Percentiles rank a stretch among this genome's conserved stretches.
Conservation (phyloP, 2,888 invertebrate species). For the Eutolmus rufibarbis region DNA sequence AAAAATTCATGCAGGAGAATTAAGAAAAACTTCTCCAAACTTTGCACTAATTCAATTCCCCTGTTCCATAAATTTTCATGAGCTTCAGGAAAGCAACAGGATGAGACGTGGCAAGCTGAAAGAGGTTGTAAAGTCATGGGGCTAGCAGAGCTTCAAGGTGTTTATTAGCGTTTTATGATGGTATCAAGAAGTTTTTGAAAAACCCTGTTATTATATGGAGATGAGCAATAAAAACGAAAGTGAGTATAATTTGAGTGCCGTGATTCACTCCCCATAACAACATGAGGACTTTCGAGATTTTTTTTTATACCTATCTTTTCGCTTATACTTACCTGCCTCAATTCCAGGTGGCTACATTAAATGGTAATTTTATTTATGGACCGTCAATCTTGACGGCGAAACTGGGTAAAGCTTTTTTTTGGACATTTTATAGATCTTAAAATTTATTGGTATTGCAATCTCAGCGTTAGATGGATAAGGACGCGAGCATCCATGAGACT, state of each 20-base stretch:
- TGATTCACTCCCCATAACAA: neutral
- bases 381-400: neutral
- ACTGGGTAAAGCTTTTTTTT: neutral
- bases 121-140: neutral
- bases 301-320: neutral
- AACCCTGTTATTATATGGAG: slow-evolving; percentile 8
- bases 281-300: neutral
- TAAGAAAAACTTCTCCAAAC: slow-evolving; percentile 9
- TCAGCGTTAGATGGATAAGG: neutral
- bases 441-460: neutral
- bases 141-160: neutral
- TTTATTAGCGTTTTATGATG: slow-evolving; percentile 14
- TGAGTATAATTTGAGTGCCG: slow-evolving; percentile 8
- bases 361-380: neutral
- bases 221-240: neutral
- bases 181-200: slow-evolving; percentile 2
- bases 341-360: neutral
- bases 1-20: slow-evolving; percentile 23
- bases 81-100: neutral
- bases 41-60: slow-evolving; percentile 7
- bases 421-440: neutral
- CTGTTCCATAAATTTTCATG: slow-evolving; percentile 22
- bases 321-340: neutral
- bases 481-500: neutral
- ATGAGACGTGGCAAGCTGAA: neutral